phyloP scores from a whole-genome alignment of 2,797 vertebrate genomes.

The Calcarius lapponicus region DNA sequence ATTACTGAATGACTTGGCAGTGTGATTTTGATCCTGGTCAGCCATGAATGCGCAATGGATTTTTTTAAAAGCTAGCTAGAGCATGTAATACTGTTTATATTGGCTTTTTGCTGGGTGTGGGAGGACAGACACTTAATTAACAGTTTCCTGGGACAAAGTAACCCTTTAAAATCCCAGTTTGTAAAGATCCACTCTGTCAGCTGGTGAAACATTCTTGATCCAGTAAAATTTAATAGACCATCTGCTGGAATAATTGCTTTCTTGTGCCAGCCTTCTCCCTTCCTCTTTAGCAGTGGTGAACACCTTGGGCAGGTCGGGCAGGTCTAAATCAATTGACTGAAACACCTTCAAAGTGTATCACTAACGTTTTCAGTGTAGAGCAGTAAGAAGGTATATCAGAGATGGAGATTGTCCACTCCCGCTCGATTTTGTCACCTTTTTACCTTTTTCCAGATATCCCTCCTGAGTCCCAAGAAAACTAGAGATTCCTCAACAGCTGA shows the following conservation, averaged over 20 bases:
- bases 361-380: background rate
- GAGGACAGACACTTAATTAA: conserved; percentile 32
- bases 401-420: background rate
- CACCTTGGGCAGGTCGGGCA: background rate
- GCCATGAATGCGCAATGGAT: background rate
- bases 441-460: background rate
- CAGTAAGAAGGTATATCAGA: background rate
- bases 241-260: background rate
- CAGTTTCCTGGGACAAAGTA: conserved; percentile 32
- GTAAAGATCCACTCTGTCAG: background rate
- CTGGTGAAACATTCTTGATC: background rate
- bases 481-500: background rate
- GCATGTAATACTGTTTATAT: conserved; percentile 38
- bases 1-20: background rate
- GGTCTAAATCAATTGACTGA: background rate
- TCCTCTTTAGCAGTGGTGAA: background rate
- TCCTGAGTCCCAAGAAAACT: background rate
- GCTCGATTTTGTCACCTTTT: background rate
- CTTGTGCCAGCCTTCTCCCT: background rate
- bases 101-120: conserved; percentile 44
- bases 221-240: background rate
- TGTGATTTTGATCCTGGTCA: background rate
- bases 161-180: background rate
- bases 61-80: background rate
- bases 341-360: background rate